Percentiles rank a stretch among this genome's conserved stretches.
These are phyloP conservation scores for Patella vulgata DNA, from an alignment of 1,140 invertebrate genomes.

Conservation along the genomic window DNA sequence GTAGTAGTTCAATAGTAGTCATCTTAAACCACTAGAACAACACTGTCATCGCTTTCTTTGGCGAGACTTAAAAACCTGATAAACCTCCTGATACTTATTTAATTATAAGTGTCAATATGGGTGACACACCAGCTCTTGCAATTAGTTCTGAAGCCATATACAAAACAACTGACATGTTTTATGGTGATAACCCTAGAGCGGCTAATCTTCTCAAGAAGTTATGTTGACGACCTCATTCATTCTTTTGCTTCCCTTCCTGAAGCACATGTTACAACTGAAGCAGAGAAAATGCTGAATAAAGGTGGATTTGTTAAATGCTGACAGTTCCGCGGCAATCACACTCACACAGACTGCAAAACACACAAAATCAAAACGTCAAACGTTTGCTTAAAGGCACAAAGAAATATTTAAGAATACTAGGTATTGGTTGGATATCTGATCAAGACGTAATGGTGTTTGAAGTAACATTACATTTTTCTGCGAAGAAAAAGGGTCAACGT, in stretches of 20 bases:
- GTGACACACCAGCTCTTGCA: slow-evolving; percentile 10
- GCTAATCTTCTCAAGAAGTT: slow-evolving; percentile 1
- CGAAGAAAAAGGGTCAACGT: not conserved
- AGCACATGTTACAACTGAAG: not conserved
- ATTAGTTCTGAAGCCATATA: slow-evolving; percentile 4
- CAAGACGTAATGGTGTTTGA: not conserved
- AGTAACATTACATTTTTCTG: slow-evolving; percentile 4
- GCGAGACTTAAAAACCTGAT: slow-evolving; percentile 3
- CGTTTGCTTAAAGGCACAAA: not conserved
- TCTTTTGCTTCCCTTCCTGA: not conserved
- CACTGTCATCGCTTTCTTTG: slow-evolving; percentile 10
- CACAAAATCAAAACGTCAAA: too few relatives aligned
- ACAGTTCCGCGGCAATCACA: not conserved
- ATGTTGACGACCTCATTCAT: slow-evolving; percentile 7
- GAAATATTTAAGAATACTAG: not conserved
- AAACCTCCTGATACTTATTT: slow-evolving; percentile 10
- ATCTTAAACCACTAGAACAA: not conserved
- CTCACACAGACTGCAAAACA: not conserved
- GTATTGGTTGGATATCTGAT: not conserved
- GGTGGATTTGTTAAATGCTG: slow-evolving; percentile 6
- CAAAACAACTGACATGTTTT: slow-evolving; percentile 5
- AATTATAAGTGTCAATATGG: slow-evolving; percentile 9
- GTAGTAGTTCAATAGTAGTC: not conserved
- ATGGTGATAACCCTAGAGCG: not conserved
- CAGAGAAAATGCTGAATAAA: not conserved